Conservation (phyloP, 1,140 invertebrate species). For the Drosophila quadrilineata region DNA sequence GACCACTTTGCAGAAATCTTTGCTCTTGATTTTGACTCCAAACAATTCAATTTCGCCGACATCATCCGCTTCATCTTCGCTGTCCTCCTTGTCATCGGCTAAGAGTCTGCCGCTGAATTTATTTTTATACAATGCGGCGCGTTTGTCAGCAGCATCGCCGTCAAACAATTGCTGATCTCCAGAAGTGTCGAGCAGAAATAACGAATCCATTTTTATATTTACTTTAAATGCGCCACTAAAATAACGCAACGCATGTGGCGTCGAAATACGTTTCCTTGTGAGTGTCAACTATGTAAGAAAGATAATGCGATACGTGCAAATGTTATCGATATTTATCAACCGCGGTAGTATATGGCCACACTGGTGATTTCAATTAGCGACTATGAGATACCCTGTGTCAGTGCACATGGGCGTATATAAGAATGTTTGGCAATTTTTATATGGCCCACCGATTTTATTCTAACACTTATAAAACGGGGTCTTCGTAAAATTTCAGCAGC, state of each 20-base stretch:
- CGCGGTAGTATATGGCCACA: background rate
- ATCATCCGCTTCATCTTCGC: conserved; percentile 29
- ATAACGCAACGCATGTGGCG: conserved; percentile 21
- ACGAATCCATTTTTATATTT: conserved; percentile 46
- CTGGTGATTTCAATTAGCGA: no score
- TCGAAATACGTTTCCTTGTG: background rate
- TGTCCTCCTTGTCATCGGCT: conserved; percentile 10
- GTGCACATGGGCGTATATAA: no score
- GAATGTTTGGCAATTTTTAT: no score
- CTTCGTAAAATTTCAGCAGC: no score
- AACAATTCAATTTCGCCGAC: conserved; percentile 53
- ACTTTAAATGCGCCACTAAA: background rate
- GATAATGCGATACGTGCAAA: background rate
- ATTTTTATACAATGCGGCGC: conserved; percentile 11
- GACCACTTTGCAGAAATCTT: conserved; percentile 29
- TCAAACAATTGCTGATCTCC: conserved; percentile 62
- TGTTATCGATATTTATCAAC: background rate
- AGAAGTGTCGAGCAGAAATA: conserved; percentile 71
- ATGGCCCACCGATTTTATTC: no score
- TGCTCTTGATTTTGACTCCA: conserved; percentile 46
- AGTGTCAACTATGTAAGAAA: background rate
- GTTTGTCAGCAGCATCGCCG: background rate
- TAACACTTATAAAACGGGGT: no score
- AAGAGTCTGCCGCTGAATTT: background rate
- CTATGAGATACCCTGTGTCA: no score